Evolutionary conservation across 2,113 vertebrate genomes (phyloP), one percentile per base, ranked within the genome.

Genomic region (Oreotragus oreotragus): DNA sequence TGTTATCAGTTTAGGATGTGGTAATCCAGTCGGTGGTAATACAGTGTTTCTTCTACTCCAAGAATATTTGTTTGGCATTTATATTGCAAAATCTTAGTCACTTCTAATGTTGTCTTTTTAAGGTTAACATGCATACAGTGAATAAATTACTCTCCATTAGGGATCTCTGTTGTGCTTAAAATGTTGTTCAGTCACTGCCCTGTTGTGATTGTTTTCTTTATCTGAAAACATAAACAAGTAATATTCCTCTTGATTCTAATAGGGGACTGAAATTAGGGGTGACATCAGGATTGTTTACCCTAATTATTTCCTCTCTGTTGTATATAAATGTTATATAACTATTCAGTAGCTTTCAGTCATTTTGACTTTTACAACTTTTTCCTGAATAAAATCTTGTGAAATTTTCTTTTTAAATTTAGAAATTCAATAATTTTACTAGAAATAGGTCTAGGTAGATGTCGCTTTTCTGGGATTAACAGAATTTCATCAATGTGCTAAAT

Each of bases 341-440:
- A 47, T 45, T 62, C 70, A 25, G 21, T 53, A 55, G 8, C 21
- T 96, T 43, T n/a, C 33, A 77, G n/a, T 27, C 73, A 70, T 73
- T 87, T 58, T 79, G 47, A 84, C 9, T 91, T 84, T 58, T 19
- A 47, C 80, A 57, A 47, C 60, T 49, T 55, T 89, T 90, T 88
- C 80, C 51, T 84, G 17, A 84, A 79, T 23, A 90, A 51, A 66
- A 60, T 9, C 28, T 70, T 86, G 43, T 58, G 7, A 51, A 51
- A 70, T 77, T 90, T 91, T 91, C 49, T 55, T 97, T 94, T 64
- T 51, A 70, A 95, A 30, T 84, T 79, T 51, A 86, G 55, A 79
- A 43, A 95, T 70, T 66, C 1, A 88, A 33, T 66, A 58, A 58
- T 91, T 77, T 93, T 23, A 49, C 13, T 3, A 84, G 25, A 53